Evolutionary conservation across 2,888 invertebrate species (phyloP).

Genomic region (Trissoscelio sp.): DNA sequence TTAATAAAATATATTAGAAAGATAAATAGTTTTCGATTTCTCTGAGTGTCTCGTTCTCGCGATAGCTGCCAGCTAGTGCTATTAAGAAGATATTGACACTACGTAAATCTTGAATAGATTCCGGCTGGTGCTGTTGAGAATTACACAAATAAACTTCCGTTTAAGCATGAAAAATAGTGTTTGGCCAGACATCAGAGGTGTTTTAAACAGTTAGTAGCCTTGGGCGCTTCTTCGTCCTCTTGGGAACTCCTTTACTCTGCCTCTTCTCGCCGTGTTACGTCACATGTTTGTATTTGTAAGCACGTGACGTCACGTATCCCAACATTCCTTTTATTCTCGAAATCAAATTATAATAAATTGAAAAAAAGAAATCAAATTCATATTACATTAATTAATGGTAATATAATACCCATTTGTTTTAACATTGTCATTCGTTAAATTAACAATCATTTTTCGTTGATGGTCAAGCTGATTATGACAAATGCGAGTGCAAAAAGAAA

Average conservation of each 20-base stretch:
- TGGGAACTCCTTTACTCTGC: slow-evolving; percentile 70
- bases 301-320: slow-evolving; percentile 71
- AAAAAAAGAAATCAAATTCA: too few relatives aligned
- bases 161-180: slow-evolving; percentile 63
- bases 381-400: too few relatives aligned
- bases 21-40: slow-evolving; percentile 16
- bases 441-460: slow-evolving; percentile 29
- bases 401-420: too few relatives aligned
- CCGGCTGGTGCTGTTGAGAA: slow-evolving; percentile 44
- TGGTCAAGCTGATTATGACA: slow-evolving; percentile 30
- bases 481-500: slow-evolving; percentile 50
- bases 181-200: slow-evolving; percentile 64
- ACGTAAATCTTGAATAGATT: slow-evolving; percentile 51
- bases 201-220: slow-evolving; percentile 72
- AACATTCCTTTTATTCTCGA: neutral
- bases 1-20: neutral
- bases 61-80: slow-evolving; percentile 24
- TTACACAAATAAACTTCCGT: slow-evolving; percentile 66
- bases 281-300: slow-evolving; percentile 72
- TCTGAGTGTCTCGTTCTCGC: neutral
- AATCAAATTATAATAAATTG: neutral
- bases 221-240: slow-evolving; percentile 73
- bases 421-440: slow-evolving; percentile 30
- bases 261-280: slow-evolving; percentile 68
- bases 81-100: slow-evolving; percentile 53